Conservation (phyloP, 2,888 invertebrate species). For the Meteorus cinctellus region DNA sequence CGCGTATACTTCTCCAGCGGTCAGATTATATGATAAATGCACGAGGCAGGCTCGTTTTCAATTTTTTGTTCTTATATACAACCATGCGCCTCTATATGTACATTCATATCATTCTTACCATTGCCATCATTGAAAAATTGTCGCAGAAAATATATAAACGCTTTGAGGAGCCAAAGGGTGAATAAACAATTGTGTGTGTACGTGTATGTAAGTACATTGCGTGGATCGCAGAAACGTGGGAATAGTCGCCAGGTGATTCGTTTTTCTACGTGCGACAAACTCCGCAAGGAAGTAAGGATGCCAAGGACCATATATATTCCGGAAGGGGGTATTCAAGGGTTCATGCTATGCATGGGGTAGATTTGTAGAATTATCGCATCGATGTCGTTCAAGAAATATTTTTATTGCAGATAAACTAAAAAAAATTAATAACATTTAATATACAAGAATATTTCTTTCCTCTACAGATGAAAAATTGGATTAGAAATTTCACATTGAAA, state of each 20-base stretch:
- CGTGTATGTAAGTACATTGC: conserved; percentile 49
- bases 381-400: too few species aligned
- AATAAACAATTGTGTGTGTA: neutral
- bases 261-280: conserved; percentile 46
- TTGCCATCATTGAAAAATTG: conserved; percentile 51
- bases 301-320: conserved; percentile 53
- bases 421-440: too few species aligned
- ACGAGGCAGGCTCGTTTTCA: conserved; percentile 66
- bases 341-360: too few species aligned
- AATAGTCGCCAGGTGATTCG: conserved; percentile 72
- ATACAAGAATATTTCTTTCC: too few species aligned
- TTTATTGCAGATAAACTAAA: too few species aligned
- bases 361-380: too few species aligned
- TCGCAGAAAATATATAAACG: conserved; percentile 48
- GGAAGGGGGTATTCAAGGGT: conserved; percentile 53
- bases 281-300: conserved; percentile 51
- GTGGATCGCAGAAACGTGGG: conserved; percentile 73
- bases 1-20: conserved; percentile 66
- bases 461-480: too few species aligned
- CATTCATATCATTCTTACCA: conserved; percentile 21
- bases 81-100: conserved; percentile 2
- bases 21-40: conserved; percentile 69
- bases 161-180: conserved; percentile 60
- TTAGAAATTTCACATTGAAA: too few species aligned
- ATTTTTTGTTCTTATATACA: conserved; percentile 42